Evolutionary conservation across 1,140 invertebrate species (phyloP).

Genomic region (Eriocheir sinensis): DNA sequence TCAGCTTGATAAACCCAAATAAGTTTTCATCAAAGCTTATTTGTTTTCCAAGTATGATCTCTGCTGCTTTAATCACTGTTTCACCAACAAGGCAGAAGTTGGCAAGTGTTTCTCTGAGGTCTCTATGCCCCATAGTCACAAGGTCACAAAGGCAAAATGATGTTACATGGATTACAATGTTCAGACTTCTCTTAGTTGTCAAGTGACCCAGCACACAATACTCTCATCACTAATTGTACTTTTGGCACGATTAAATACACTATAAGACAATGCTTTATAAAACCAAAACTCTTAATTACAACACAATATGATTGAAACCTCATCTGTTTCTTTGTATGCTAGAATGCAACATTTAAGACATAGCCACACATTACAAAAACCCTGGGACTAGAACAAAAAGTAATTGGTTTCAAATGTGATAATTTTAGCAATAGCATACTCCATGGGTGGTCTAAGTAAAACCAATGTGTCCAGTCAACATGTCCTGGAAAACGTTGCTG

Average conservation of each 20-base stretch:
- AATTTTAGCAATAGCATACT: neutral
- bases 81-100: too few relatives aligned
- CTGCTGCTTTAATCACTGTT: too few relatives aligned
- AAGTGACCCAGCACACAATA: neutral
- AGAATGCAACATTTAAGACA: neutral
- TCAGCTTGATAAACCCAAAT: too few relatives aligned
- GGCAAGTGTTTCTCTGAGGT: neutral
- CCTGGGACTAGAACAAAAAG: neutral
- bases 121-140: neutral
- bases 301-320: neutral
- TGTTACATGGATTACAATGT: conserved; percentile 13
- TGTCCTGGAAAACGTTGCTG: neutral
- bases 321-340: neutral
- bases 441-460: neutral
- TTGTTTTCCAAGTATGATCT: too few relatives aligned
- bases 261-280: neutral
- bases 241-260: neutral
- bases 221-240: neutral
- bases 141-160: neutral
- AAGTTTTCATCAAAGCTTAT: too few relatives aligned
- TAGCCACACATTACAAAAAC: neutral
- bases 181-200: neutral
- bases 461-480: neutral
- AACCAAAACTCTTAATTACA: neutral
- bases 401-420: neutral